Evolutionary conservation across 2,888 invertebrate genomes (phyloP).

Genomic region (Lordiphosa fenestrarum): DNA sequence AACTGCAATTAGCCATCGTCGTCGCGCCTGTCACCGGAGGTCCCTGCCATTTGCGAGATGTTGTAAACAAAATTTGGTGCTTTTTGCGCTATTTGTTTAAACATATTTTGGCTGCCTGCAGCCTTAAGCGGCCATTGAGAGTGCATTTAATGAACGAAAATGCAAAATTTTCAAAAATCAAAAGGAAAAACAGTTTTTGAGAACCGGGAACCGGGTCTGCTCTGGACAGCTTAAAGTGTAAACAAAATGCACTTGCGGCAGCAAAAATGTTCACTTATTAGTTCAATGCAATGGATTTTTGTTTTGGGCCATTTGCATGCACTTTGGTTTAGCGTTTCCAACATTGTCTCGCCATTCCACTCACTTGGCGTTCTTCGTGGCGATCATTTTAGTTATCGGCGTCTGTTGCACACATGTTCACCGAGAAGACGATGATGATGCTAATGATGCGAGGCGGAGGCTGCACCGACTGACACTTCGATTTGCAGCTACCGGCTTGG

Average conservation of each 20-base stretch:
- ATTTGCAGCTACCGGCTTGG: constrained; percentile 55
- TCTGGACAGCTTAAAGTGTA: constrained; percentile 66
- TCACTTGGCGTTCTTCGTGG: constrained; percentile 3
- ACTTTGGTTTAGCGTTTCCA: constrained; percentile 56
- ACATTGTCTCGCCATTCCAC: constrained; percentile 31
- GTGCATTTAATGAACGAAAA: constrained; percentile 68
- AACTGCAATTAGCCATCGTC: constrained; percentile 53
- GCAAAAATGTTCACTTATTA: constrained; percentile 65
- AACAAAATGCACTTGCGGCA: constrained; percentile 57
- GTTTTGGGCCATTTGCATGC: constrained; percentile 66
- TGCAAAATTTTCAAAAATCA: constrained; percentile 35
- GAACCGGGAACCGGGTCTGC: not conserved
- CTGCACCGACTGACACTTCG: constrained; percentile 65
- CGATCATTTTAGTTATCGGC: constrained; percentile 21
- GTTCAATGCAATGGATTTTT: constrained; percentile 48
- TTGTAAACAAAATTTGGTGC: constrained; percentile 29
- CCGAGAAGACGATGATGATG: constrained; percentile 58
- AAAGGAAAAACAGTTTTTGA: constrained; percentile 26
- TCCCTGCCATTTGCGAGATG: constrained; percentile 7
- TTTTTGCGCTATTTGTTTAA: constrained; percentile 56
- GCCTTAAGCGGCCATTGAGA: constrained; percentile 69
- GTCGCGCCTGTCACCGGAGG: constrained; percentile 39
- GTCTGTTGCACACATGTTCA: constrained; percentile 72
- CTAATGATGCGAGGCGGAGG: constrained; percentile 24
- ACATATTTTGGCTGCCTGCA: constrained; percentile 51